A percentile compares a stretch with the other conserved stretches of the same genome.
Conservation (phyloP, 2,113 vertebrate genomes). For the Ascaphus truei region DNA sequence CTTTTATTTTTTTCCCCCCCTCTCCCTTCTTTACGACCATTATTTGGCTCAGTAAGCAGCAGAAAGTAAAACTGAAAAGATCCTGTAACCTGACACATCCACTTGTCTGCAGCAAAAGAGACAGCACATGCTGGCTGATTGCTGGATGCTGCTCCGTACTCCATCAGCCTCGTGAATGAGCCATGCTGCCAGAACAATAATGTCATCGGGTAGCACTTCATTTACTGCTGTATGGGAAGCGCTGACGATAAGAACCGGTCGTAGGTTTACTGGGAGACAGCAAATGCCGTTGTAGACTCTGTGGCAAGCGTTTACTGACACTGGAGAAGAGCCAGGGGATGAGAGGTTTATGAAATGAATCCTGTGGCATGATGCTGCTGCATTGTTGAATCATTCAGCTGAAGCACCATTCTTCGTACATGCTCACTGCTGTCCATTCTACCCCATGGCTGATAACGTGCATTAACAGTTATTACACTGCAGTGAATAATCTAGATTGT, state of each 20-base stretch:
- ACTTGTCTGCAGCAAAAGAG: conserved; percentile 36
- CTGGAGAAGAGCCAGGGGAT: no score
- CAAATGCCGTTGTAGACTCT: no score
- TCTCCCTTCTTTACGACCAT: conserved; percentile 10
- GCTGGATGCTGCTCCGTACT: conserved; percentile 37
- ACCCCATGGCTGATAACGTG: no score
- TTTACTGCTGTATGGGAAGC: not conserved
- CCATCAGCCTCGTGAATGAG: conserved; percentile 37
- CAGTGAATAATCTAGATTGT: no score
- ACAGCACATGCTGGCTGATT: conserved; percentile 39
- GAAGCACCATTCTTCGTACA: no score
- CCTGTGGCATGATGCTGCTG: no score
- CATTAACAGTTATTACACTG: no score
- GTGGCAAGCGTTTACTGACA: no score
- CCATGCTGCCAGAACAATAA: conserved; percentile 27
- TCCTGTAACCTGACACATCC: conserved; percentile 46
- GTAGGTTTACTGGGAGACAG: not conserved
- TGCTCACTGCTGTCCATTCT: no score
- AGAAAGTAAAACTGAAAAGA: conserved; percentile 33
- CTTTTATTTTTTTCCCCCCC: no score
- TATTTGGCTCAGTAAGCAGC: conserved; percentile 17
- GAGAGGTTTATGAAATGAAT: no score
- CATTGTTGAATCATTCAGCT: no score
- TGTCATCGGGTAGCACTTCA: conserved; percentile 1
- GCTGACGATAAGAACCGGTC: not conserved